These are phyloP conservation scores for Garrulus glandarius DNA, from an alignment of 2,797 vertebrate species.

Conservation along the genomic window DNA sequence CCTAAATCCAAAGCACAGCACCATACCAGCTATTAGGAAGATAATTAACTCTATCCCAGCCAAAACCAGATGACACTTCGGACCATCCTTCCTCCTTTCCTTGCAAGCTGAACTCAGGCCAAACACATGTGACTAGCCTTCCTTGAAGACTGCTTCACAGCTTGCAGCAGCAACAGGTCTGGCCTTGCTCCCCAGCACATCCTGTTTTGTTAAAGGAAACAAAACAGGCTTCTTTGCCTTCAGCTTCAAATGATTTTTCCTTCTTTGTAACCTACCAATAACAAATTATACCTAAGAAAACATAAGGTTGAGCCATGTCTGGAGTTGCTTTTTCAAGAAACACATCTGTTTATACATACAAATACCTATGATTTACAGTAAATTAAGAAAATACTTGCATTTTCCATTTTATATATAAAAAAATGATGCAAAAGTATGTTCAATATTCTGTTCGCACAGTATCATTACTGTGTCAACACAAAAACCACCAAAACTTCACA, in stretches of 20 bases:
- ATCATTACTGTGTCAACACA: background rate
- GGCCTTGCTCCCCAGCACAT: background rate
- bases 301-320: fast-evolving
- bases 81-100: background rate
- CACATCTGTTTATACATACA: background rate
- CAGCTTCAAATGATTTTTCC: background rate
- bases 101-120: background rate
- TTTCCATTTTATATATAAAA: background rate
- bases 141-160: background rate
- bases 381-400: background rate
- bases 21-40: background rate
- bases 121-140: background rate
- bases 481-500: background rate
- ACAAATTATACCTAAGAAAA: background rate
- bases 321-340: background rate
- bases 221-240: background rate
- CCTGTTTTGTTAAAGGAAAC: background rate
- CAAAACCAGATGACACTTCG: background rate
- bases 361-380: background rate
- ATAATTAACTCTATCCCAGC: background rate
- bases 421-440: background rate
- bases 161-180: background rate
- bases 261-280: background rate
- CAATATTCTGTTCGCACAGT: background rate
- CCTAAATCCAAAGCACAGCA: background rate